These are phyloP conservation scores for Xylocampa areola DNA, from an alignment of 2,888 invertebrate species.

Conservation along the genomic window DNA sequence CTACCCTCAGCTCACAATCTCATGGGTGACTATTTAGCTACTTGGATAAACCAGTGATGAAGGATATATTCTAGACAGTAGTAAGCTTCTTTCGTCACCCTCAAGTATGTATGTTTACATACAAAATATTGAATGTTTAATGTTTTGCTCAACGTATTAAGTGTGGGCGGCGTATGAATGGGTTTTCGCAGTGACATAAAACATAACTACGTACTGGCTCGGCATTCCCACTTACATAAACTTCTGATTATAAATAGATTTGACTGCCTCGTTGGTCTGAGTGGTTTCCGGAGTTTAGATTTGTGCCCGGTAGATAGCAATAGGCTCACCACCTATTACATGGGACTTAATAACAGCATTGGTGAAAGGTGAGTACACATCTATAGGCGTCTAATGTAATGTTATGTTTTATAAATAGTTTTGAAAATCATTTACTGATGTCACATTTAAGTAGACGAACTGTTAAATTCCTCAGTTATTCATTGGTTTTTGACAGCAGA, in stretches of 20 bases:
- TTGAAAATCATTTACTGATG: slow-evolving; percentile 33
- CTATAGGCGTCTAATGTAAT: too few species aligned
- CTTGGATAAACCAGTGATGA: too few species aligned
- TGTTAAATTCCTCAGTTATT: background rate
- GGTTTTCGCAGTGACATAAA: slow-evolving; percentile 68
- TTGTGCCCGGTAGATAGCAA: too few species aligned
- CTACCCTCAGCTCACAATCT: too few species aligned
- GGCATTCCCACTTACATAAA: slow-evolving; percentile 84
- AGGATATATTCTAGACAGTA: background rate
- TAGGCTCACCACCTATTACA: too few species aligned
- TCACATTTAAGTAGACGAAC: background rate
- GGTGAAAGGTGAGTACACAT: too few species aligned
- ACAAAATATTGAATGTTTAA: slow-evolving; percentile 14
- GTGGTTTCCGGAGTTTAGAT: too few species aligned
- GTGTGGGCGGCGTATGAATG: slow-evolving; percentile 65
- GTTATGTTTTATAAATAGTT: slow-evolving; percentile 64
- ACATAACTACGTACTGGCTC: slow-evolving; percentile 55
- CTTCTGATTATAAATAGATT: slow-evolving; percentile 57
- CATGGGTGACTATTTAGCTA: too few species aligned
- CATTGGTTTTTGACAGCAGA: background rate
- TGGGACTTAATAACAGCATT: too few species aligned
- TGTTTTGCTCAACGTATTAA: slow-evolving; percentile 22
- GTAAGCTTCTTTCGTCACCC: background rate
- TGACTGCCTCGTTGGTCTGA: too few species aligned
- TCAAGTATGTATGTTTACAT: slow-evolving; percentile 13